Conservation (phyloP, 2,888 invertebrate genomes). For the Xestia ashworthii region DNA sequence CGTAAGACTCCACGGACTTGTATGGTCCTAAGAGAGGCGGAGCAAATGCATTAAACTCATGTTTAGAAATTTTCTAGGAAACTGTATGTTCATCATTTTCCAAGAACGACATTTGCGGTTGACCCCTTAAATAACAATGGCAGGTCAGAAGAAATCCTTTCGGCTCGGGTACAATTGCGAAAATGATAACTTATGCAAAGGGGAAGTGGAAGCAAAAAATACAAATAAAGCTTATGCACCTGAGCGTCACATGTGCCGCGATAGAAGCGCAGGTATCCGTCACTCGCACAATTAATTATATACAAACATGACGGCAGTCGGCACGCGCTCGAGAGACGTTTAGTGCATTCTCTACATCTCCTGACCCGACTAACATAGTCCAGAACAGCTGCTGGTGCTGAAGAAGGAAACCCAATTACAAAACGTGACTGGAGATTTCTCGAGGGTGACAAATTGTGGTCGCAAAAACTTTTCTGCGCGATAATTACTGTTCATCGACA, state of each 20-base stretch:
- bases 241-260: conserved; percentile 83
- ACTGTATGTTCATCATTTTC: neutral
- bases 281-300: conserved; percentile 87
- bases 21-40: conserved; percentile 58
- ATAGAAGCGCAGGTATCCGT: conserved; percentile 72
- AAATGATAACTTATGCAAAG: conserved; percentile 90
- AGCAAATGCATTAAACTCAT: neutral
- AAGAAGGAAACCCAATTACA: conserved; percentile 78
- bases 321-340: conserved; percentile 75
- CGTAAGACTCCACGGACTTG: conserved; percentile 55
- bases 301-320: conserved; percentile 76
- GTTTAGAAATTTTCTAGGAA: neutral
- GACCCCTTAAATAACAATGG: conserved; percentile 42
- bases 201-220: conserved; percentile 87
- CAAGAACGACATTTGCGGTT: neutral
- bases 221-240: conserved; percentile 89
- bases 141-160: conserved; percentile 60
- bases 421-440: conserved; percentile 80
- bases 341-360: conserved; percentile 71
- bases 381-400: conserved; percentile 49
- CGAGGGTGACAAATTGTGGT: conserved; percentile 77
- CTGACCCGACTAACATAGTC: conserved; percentile 69
- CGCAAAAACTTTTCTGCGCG: conserved; percentile 73
- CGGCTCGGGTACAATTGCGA: conserved; percentile 73
- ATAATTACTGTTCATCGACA: conserved; percentile 84